A percentile compares a stretch with the other conserved stretches of the same genome.
phyloP scores from a whole-genome alignment of 2,888 invertebrate species.

The Crepidodera aurea region DNA sequence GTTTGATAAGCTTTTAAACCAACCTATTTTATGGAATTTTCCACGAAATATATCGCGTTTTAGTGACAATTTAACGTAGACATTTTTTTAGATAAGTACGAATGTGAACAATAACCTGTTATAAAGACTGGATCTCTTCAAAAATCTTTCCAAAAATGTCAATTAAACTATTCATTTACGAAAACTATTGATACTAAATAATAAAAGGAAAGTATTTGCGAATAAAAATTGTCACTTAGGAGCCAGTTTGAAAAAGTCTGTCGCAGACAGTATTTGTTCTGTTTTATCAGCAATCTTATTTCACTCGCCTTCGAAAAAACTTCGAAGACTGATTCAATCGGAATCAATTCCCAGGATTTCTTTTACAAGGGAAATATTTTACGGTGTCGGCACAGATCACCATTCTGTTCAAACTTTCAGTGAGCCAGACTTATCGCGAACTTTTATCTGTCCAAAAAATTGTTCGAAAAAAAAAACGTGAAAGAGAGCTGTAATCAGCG shows the following conservation, averaged over 20 bases:
- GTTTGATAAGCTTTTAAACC: no score
- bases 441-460: constrained; percentile 28
- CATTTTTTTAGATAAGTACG: no score
- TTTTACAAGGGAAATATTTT: constrained; percentile 27
- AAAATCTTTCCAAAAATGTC: no score
- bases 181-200: no score
- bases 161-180: no score
- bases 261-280: constrained; percentile 8
- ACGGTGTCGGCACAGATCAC: constrained; percentile 25
- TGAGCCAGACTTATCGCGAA: constrained; percentile 22
- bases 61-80: no score
- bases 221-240: neutral
- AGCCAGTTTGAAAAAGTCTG: constrained; percentile 5
- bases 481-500: constrained; percentile 15
- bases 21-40: no score
- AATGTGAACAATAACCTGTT: no score
- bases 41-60: no score
- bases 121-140: no score
- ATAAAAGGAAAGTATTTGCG: no score
- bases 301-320: constrained; percentile 10
- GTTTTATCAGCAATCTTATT: constrained; percentile 19
- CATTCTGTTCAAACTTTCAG: constrained; percentile 22
- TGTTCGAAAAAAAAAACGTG: constrained; percentile 9
- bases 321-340: constrained; percentile 20
- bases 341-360: constrained; percentile 25